A percentile compares a stretch with the other conserved stretches of the same genome.
These are phyloP conservation scores for Darevskia nairensis DNA, from an alignment of 2,797 vertebrate genomes.

Conservation along the genomic window DNA sequence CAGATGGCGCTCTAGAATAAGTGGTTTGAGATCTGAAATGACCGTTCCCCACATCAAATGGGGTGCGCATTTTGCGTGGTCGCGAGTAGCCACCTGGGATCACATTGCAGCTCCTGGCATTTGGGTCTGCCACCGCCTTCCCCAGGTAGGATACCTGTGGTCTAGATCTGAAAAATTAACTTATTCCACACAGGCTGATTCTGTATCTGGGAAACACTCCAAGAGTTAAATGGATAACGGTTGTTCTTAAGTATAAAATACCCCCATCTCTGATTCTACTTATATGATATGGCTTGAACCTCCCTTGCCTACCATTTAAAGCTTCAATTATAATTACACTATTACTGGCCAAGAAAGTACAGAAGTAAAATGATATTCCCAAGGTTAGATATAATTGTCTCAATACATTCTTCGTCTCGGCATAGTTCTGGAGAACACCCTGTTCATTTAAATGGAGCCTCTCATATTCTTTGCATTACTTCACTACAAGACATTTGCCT, in stretches of 20 bases:
- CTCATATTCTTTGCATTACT: not conserved
- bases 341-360: constrained; percentile 19
- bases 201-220: constrained; percentile 24
- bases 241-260: constrained; percentile 12
- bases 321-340: constrained; percentile 17
- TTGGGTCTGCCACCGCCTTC: no score
- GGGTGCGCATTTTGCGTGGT: no score
- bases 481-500: not conserved
- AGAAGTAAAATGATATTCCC: constrained; percentile 33
- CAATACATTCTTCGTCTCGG: constrained; percentile 1
- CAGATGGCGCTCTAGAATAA: constrained; percentile 1
- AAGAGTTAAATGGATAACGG: constrained; percentile 40
- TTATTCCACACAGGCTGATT: constrained; percentile 22
- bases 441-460: constrained; percentile 14
- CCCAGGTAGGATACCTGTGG: no score
- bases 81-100: no score
- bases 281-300: constrained; percentile 30
- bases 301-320: constrained; percentile 16
- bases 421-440: not conserved
- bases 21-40: constrained; percentile 11
- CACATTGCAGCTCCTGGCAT: no score
- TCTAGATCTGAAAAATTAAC: no score
- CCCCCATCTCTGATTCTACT: constrained; percentile 27
- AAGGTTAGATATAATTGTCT: constrained; percentile 38
- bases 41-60: no score